Evolutionary conservation across 1,140 invertebrate genomes (phyloP).

Genomic region (Pseudomyrmex flavicornis): DNA sequence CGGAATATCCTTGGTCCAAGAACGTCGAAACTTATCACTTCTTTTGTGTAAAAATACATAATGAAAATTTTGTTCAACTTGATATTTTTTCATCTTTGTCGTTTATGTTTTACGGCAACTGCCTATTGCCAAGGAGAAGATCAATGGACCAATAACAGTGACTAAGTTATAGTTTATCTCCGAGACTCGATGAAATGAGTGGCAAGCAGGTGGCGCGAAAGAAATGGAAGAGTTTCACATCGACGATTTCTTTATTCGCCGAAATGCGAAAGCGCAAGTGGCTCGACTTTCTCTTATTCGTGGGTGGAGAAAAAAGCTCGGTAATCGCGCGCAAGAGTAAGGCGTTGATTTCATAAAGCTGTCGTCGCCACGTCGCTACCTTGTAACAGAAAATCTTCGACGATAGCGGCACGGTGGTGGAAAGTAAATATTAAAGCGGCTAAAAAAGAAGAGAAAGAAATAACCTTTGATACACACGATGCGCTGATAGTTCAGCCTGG

Average conservation of each 20-base stretch:
- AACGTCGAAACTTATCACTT: neutral
- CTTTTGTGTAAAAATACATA: neutral
- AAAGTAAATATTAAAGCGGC: slow-evolving; percentile 69
- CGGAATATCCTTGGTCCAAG: neutral
- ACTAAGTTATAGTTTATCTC: slow-evolving; percentile 39
- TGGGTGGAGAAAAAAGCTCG: slow-evolving; percentile 30
- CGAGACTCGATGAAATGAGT: slow-evolving; percentile 43
- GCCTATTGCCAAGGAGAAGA: slow-evolving; percentile 33
- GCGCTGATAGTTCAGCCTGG: slow-evolving; percentile 47
- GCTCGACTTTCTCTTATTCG: slow-evolving; percentile 61
- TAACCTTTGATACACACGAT: slow-evolving; percentile 20
- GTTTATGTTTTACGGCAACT: slow-evolving; percentile 37
- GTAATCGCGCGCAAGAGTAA: slow-evolving; percentile 3
- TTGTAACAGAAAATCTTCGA: slow-evolving; percentile 56
- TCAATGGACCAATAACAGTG: slow-evolving; percentile 41
- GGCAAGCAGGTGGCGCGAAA: slow-evolving; percentile 53
- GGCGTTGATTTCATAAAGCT: slow-evolving; percentile 72
- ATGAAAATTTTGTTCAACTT: neutral
- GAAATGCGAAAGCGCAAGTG: slow-evolving; percentile 30
- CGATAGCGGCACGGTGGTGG: slow-evolving; percentile 4
- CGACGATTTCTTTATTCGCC: slow-evolving; percentile 66
- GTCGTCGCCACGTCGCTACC: slow-evolving; percentile 61
- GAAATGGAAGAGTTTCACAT: slow-evolving; percentile 60
- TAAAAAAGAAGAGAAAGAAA: slow-evolving; percentile 39
- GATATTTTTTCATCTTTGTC: neutral